Base-by-base conservation (phyloP, 1,140 invertebrate species). In the Cheumatopsyche charites region DNA sequence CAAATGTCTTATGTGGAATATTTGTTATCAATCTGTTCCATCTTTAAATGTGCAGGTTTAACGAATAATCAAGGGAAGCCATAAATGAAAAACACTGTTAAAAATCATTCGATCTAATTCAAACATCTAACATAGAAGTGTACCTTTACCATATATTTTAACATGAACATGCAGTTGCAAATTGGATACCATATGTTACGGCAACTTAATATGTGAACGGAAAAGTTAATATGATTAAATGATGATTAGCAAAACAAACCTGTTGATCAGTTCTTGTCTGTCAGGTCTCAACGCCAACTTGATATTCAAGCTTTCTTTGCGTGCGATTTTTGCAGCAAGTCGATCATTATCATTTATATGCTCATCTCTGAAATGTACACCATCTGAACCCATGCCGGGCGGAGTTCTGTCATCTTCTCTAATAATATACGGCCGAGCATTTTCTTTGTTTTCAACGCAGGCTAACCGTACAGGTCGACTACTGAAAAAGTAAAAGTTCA, bases 251-350 rank as follows among this genome's bases (percentile, higher is more conserved):
- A n/a, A 19, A 66, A 47, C 26, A 36, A 78, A 84, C 83, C 83
- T 86, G 80, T 98, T 98, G 75, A 98, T 97, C 67, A 98, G 88
- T 82, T 98, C 96, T 83, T 97, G 94, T 66, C 92, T 87, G 80
- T 96, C 91, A 5, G 96, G 96, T 70, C 97, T 87, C 73, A 97
- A 87, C 75, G 94, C 92, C 72, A 98, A 86, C 82, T 98, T 98
- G 78, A 97, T 84, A 63, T 97, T 97, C 76, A 99, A 86, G 80
- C 96, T 98, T 83, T 99, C 97, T 82, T 97, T 97, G 52, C 96
- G 88, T 58, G 95, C 94, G 71, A 98, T 91, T 84, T 97, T 97
- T 55, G 94, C 90, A 76, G 94, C 94, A 73, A 96, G 83, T 73
- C 90, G 87, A 62, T 85, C 82, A 9, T 80, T 82, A 72, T 86